phyloP scores from a whole-genome alignment of 2,113 vertebrate species.

The Jaculus jaculus region DNA sequence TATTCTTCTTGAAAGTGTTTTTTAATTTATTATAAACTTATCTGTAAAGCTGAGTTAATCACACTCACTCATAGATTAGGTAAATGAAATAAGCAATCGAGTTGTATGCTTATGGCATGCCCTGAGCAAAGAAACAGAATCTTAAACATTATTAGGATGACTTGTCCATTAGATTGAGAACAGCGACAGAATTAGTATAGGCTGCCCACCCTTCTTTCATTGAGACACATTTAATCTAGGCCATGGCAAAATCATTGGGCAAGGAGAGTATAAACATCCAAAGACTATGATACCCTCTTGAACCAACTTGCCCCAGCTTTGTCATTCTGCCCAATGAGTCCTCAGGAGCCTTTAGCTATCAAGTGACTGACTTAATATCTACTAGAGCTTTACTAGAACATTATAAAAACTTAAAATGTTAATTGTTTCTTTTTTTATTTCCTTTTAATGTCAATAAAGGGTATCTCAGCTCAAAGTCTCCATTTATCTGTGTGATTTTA shows the following conservation, averaged over 20 bases:
- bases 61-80: not conserved
- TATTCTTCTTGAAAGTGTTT: constrained; percentile 31
- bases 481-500: not conserved
- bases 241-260: not conserved
- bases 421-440: not conserved
- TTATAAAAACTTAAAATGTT: not conserved
- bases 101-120: not conserved
- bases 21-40: not conserved
- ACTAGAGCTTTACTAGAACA: not conserved
- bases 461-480: not conserved
- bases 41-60: not conserved
- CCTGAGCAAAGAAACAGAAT: not conserved
- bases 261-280: not conserved
- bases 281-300: not conserved
- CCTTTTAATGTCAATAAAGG: not conserved
- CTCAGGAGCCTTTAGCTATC: not conserved
- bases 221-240: not conserved
- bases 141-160: not conserved
- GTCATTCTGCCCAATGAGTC: not conserved
- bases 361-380: not conserved
- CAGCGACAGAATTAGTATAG: not conserved
- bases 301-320: not conserved
- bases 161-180: not conserved
- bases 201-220: not conserved
- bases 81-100: not conserved